A percentile compares a stretch with the other conserved stretches of the same genome.
phyloP scores from a whole-genome alignment of 2,113 vertebrate genomes.

The Tragulus kanchil region DNA sequence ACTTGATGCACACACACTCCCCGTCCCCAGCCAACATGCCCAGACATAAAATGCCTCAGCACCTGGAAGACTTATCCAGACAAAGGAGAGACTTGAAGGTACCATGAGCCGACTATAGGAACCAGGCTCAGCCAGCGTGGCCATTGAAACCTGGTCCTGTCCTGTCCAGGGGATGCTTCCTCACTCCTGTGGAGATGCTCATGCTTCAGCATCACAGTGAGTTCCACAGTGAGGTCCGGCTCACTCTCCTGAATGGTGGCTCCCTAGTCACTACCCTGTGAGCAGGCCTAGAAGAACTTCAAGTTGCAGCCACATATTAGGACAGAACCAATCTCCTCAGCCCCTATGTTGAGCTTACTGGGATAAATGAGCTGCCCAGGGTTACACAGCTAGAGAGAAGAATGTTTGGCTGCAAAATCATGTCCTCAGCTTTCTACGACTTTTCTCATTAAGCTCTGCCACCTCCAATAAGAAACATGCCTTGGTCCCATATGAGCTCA shows the following conservation, averaged over 20 bases:
- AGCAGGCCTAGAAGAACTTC: neutral
- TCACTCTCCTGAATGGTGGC: neutral
- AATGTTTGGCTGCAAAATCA: neutral
- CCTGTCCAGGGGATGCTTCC: neutral
- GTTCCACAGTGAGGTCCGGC: neutral
- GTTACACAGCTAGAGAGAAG: neutral
- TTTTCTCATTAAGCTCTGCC: neutral
- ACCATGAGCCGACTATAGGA: neutral
- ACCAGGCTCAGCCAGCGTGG: neutral
- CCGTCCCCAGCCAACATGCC: neutral
- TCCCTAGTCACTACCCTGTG: neutral
- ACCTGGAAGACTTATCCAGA: neutral
- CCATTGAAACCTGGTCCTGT: neutral
- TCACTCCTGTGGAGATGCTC: neutral
- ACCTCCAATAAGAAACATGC: neutral
- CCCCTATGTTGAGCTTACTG: neutral
- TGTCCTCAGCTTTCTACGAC: neutral
- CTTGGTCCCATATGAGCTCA: neutral
- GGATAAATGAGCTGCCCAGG: neutral
- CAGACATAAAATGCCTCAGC: neutral
- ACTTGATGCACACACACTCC: neutral
- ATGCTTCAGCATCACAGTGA: neutral
- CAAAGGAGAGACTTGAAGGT: neutral
- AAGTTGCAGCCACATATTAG: neutral
- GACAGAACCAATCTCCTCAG: neutral